Base-by-base conservation (phyloP, 2,113 vertebrate species). In the Prolemur simus region DNA sequence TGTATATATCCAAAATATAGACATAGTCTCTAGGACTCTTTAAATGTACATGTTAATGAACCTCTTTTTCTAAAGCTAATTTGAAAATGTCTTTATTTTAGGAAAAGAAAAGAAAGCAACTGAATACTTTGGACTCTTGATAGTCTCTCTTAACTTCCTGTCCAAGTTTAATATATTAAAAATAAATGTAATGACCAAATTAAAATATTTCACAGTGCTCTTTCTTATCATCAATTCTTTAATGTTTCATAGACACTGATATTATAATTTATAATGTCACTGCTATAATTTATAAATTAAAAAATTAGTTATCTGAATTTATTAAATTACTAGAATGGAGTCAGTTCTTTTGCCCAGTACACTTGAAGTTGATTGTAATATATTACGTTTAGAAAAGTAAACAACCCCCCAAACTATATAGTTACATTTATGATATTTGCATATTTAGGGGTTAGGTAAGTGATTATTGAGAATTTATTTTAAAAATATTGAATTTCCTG, bases 401-500 rank as follows among this genome's bases (percentile, higher is more conserved):
- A 82, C 42, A 73, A 60, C 4, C 6, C 10, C 20, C 11, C 47
- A 82, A 81, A 37, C n/a, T 71, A 29, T 80, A 27, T 83, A 52
- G 39, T 54, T 94, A 60, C 11, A 34, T 78, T 86, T 94, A 71
- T 91, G 49, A 23, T 45, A 32, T 78, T 94, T 63, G 81, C 27
- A 93, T 63, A 56, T 77, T 96, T 95, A n/a, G 85, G 27, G 10
- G 78, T 86, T 78, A 91, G 29, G 49, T 49, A 21, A 71, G 64
- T 81, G 47, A 98, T 98, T 97, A 98, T 95, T 97, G 81, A 98
- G 93, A 98, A 96, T 96, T 98, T 98, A 97, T 98, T 98, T 97
- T 97, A 96, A 96, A 98, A 98, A 98, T 98, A 96, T 94, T 98
- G 94, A 97, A 97, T 98, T 98, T 98, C 98, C 97, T 98, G 94